Evolutionary conservation across 2,113 vertebrate genomes (phyloP).

Genomic region (Microtus montanus): DNA sequence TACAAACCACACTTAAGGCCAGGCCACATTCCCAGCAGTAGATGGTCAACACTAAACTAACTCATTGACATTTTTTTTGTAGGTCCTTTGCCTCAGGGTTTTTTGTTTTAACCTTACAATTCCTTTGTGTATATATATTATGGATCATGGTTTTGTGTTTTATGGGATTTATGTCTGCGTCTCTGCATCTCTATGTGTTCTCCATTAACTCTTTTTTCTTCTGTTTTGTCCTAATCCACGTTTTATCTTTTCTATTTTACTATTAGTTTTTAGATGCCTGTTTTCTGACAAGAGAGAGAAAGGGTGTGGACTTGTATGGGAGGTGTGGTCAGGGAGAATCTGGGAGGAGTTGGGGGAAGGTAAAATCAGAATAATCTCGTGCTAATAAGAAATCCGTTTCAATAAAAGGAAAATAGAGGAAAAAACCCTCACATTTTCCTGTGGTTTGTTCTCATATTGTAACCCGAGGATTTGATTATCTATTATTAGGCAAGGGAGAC

Average conservation of each 20-base stretch:
- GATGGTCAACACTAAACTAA: background rate
- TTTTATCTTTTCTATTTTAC: background rate
- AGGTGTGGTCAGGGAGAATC: background rate
- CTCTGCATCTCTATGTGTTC: background rate
- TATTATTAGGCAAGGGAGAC: background rate
- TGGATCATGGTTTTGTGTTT: background rate
- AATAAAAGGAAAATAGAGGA: background rate
- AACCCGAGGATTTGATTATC: background rate
- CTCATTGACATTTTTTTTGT: no score
- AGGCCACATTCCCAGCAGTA: background rate
- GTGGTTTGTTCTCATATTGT: background rate
- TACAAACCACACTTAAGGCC: background rate
- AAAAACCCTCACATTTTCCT: background rate
- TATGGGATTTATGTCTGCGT: background rate
- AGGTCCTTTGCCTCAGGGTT: background rate
- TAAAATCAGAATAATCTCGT: background rate
- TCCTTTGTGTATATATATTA: background rate
- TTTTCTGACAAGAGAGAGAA: background rate
- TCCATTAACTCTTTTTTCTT: background rate
- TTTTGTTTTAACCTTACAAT: background rate
- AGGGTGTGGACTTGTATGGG: background rate
- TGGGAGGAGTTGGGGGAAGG: no score
- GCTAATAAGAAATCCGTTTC: background rate
- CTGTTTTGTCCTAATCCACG: no score
- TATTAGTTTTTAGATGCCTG: background rate